Evolutionary conservation across 2,113 vertebrate species (phyloP).

Genomic region (Mobula hypostoma): DNA sequence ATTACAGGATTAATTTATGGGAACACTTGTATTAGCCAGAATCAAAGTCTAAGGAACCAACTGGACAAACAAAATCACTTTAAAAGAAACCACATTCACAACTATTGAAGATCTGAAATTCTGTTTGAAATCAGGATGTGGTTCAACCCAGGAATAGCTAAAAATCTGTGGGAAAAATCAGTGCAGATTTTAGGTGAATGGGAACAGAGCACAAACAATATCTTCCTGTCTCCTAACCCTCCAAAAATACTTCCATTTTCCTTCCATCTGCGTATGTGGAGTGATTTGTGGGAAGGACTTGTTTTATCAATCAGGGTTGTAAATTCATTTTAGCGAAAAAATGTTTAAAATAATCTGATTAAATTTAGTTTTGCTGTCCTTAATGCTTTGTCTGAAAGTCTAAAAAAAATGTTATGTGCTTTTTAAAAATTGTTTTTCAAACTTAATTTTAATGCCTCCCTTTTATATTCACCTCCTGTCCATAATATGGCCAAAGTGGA

Average conservation of each 20-base stretch:
- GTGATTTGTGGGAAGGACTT: slow-evolving; percentile 1
- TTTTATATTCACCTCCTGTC: background rate
- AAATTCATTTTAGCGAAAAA: background rate
- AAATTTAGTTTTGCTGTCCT: background rate
- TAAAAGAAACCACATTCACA: slow-evolving; percentile 9
- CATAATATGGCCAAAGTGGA: background rate
- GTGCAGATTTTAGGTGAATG: background rate
- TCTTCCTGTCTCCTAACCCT: slow-evolving; percentile 16
- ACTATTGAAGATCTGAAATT: slow-evolving; percentile 10
- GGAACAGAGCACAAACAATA: slow-evolving; percentile 15
- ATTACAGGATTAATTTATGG: background rate
- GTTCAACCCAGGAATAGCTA: slow-evolving; percentile 11
- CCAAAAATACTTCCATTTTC: background rate
- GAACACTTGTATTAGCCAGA: background rate
- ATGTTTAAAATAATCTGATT: background rate
- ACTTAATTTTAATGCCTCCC: background rate
- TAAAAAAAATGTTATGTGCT: background rate
- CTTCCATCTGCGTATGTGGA: background rate
- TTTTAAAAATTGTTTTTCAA: background rate
- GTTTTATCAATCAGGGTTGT: background rate
- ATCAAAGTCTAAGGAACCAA: slow-evolving; percentile 10
- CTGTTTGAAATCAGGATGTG: slow-evolving; percentile 28
- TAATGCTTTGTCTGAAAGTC: background rate
- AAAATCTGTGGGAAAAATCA: slow-evolving; percentile 9
- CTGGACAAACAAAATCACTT: background rate